These are phyloP conservation scores for Drosophila subpulchrella DNA, from an alignment of 1,140 invertebrate genomes.

Conservation along the genomic window DNA sequence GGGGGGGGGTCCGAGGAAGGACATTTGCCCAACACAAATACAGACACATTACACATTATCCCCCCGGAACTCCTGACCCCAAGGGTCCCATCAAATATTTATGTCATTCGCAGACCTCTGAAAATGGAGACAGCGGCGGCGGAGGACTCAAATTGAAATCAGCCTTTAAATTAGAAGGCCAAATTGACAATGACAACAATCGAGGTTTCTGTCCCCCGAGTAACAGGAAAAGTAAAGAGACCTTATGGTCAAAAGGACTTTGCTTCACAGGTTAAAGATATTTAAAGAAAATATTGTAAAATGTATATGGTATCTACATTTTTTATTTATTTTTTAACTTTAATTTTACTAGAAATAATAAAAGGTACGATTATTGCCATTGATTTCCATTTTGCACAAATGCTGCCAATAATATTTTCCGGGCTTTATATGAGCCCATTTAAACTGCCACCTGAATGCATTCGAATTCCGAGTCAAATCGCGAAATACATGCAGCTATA, in stretches of 20 bases:
- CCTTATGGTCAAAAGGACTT: too few relatives aligned
- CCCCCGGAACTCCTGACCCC: slow-evolving; percentile 22
- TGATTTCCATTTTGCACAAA: background rate
- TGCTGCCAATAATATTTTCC: background rate
- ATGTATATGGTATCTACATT: background rate
- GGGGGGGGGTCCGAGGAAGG: background rate
- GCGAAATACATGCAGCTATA: slow-evolving; percentile 1
- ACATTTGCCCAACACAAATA: slow-evolving; percentile 49
- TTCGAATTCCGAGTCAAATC: slow-evolving; percentile 13
- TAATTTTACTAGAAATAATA: background rate
- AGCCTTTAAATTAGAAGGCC: slow-evolving; percentile 73
- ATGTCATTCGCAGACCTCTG: slow-evolving; percentile 43
- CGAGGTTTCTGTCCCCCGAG: too few relatives aligned
- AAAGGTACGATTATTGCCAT: background rate
- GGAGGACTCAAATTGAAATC: slow-evolving; percentile 59
- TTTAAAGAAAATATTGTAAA: background rate
- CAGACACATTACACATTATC: slow-evolving; percentile 55
- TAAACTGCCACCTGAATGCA: slow-evolving; percentile 19
- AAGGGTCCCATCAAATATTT: slow-evolving; percentile 54
- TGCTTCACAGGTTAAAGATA: background rate
- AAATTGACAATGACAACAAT: slow-evolving; percentile 72
- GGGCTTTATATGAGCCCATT: slow-evolving; percentile 6
- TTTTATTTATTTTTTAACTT: background rate
- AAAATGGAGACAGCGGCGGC: slow-evolving; percentile 9
- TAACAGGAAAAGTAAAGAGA: background rate